Conservation (phyloP, 2,888 invertebrate species). For the Caradrina kadenii region DNA sequence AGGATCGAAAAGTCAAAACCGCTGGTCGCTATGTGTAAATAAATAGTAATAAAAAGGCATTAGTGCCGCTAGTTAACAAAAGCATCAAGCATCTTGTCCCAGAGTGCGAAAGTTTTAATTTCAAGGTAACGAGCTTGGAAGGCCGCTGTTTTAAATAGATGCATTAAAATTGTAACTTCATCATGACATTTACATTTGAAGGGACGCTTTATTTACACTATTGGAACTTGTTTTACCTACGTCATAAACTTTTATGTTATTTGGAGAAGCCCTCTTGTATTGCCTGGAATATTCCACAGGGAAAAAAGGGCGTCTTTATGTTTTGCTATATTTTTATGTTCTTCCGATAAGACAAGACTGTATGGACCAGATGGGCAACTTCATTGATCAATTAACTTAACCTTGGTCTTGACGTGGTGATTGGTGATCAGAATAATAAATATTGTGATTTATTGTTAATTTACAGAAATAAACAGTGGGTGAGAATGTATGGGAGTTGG, state of each 20-base stretch:
- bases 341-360: not conserved
- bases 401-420: conserved; percentile 9
- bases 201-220: not conserved
- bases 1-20: not conserved
- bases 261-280: not conserved
- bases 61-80: not conserved
- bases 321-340: not conserved
- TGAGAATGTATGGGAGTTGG: no score
- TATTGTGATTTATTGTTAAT: not conserved
- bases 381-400: conserved; percentile 38
- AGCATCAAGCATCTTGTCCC: conserved; percentile 1
- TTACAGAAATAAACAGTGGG: not conserved
- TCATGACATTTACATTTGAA: conserved; percentile 9
- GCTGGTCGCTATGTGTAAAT: not conserved
- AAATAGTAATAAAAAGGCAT: not conserved
- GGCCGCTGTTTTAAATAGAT: not conserved
- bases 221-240: not conserved
- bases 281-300: conserved; percentile 5
- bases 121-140: conserved; percentile 13
- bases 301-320: not conserved
- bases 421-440: not conserved
- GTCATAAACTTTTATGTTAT: not conserved
- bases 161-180: conserved; percentile 11
- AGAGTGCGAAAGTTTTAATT: not conserved
- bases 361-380: not conserved